phyloP scores from a whole-genome alignment of 2,888 invertebrate genomes.

The Spodoptera picta region DNA sequence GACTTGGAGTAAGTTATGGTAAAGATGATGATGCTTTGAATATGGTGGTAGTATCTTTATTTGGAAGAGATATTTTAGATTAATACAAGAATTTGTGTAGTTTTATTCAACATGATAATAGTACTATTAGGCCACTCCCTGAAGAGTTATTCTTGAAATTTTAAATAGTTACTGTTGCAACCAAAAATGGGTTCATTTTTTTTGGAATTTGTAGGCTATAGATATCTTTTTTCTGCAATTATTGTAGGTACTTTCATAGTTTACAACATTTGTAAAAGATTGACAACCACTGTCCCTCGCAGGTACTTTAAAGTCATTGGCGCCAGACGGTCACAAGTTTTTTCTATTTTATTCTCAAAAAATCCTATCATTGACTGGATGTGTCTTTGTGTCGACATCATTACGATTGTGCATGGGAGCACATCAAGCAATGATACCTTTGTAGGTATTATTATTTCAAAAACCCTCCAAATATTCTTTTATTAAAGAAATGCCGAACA shows the following conservation, averaged over 20 bases:
- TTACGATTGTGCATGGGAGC: slow-evolving; percentile 39
- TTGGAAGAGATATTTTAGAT: too few species aligned
- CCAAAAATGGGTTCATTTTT: too few species aligned
- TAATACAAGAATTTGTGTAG: too few species aligned
- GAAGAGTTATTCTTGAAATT: too few species aligned
- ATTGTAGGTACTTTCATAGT: slow-evolving; percentile 2
- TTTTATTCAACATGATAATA: too few species aligned
- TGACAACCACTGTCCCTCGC: slow-evolving; percentile 64
- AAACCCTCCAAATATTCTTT: neutral
- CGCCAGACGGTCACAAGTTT: slow-evolving; percentile 75
- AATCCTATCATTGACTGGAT: slow-evolving; percentile 57
- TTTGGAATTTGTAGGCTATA: too few species aligned
- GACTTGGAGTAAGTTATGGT: too few species aligned
- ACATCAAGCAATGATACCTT: slow-evolving; percentile 29
- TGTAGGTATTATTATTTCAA: slow-evolving; percentile 15
- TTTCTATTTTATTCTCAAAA: slow-evolving; percentile 61
- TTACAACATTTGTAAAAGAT: slow-evolving; percentile 40
- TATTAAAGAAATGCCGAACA: neutral
- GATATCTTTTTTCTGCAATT: too few species aligned
- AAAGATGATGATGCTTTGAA: too few species aligned
- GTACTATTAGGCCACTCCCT: too few species aligned
- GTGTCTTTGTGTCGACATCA: slow-evolving; percentile 54
- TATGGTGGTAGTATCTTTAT: too few species aligned
- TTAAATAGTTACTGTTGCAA: too few species aligned
- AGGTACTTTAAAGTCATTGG: slow-evolving; percentile 71